Evolutionary conservation across 2,888 invertebrate species (phyloP), one percentile per base, ranked within the genome.

Genomic region (Agrenia bidenticulata): DNA sequence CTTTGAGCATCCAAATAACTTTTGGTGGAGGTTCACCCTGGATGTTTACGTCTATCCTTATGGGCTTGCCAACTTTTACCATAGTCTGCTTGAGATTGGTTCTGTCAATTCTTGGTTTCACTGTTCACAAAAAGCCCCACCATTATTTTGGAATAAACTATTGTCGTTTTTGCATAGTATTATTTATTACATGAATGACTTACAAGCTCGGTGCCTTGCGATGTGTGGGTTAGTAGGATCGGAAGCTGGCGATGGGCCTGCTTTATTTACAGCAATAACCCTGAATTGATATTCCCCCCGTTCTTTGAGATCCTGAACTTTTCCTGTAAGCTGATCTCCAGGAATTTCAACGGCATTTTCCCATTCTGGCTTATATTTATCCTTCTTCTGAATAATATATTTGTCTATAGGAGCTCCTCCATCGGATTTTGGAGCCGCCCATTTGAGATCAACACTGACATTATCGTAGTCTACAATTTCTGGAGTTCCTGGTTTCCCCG

Each of bases 31-130:
- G 99, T 81, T 99, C 98, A 76, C 98, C 99, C 77, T 88, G 88
- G 37, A 95, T 91, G 80, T 95, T 92, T 45, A 98, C 88, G 80
- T 95, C 94, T 80, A 94, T 90, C 81, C 91, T 93, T 73, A 97
- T 88, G 0, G 88, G 85, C 81, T 96, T 94, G 41, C 96, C 96
- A 70, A 93, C 91, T 76, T 94, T 90, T 15, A 97, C 89, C 13
- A 89, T 88, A 53, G 94, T 83, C 54, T 91, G 88, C 80, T 96
- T 94, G 73, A 97, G 83, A 81, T 95, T 94, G 2, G 94, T 93
- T 75, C 96, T 87, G 81, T 97, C 95, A 80, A 99, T 99, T 79
- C 93, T 89, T 45, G 99, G 99, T 82, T 97, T 96, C 80, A 97
- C 51, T 51, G 15, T 24, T 94, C 94, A 79, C 45, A 80, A 79